A percentile compares a stretch with the other conserved stretches of the same genome.
phyloP scores from a whole-genome alignment of 2,113 vertebrate species.

The Glaucidium brasilianum region DNA sequence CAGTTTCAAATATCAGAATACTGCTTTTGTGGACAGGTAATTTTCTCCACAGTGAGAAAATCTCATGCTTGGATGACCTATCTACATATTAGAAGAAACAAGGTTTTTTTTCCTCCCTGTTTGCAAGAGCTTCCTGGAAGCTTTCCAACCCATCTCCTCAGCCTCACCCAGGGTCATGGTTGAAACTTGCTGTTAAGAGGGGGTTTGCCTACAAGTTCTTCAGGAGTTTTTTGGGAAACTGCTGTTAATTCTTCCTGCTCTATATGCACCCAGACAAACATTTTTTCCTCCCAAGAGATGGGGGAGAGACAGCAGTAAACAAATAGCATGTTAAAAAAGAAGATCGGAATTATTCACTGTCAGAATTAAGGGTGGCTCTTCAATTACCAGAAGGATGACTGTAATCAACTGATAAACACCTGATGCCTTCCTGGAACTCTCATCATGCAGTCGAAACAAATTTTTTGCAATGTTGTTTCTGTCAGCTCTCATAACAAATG shows the following conservation, averaged over 20 bases:
- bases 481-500: background rate
- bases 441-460: background rate
- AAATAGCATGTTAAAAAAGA: background rate
- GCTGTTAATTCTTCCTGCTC: background rate
- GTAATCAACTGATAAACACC: background rate
- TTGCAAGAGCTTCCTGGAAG: background rate
- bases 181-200: background rate
- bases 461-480: background rate
- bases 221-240: background rate
- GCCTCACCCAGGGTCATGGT: too few relatives aligned
- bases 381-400: background rate
- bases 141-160: background rate
- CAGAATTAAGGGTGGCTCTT: background rate
- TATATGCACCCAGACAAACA: background rate
- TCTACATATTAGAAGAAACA: background rate
- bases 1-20: background rate
- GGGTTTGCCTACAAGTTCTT: background rate
- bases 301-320: background rate
- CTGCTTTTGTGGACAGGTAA: background rate
- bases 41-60: constrained; percentile 2
- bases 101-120: background rate
- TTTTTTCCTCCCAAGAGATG: background rate
- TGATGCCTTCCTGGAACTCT: background rate
- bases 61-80: background rate
- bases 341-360: background rate